Base-by-base conservation (phyloP, 2,113 vertebrate species). In the Falco punctatus region DNA sequence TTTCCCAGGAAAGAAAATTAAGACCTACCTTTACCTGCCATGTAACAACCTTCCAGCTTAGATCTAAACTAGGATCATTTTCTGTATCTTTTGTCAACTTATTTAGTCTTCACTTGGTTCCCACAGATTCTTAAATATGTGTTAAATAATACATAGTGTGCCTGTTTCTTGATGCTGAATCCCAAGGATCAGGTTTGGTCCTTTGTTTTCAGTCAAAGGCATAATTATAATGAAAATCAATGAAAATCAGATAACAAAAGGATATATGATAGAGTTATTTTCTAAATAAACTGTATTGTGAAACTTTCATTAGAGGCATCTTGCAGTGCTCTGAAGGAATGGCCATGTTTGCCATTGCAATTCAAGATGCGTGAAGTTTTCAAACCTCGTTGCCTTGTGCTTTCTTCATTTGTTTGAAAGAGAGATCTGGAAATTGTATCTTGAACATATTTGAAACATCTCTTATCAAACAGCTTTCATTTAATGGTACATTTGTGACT, bases 11-110 rank as follows among this genome's bases (percentile, higher is more conserved):
- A 75, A 42, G 15, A 48, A 40, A 46, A 46, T 6, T 9, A 23
- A 83, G 66, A 49, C 13, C 15, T 42, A n/a, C 59, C 24, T 69
- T 51, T 26, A 15, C 51, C 16, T 48, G 48, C 71, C 4, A 0
- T 3, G 5, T 38, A 65, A 18, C 54, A 28, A 27, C 22, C 18
- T 59, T 65, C 35, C 49, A 12, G 48, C 21, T 54, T 6, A 51
- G 52, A 11, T 49, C 42, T 55, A 58, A 71, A 30, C 48, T 11
- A 10, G 11, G 27, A 4, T 28, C 2, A 3, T 14, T 69, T 70
- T 65, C 33, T 35, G 0, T 32, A 13, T 38, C 9, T 35, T 26
- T 38, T 17, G 7, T 27, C 26, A 38, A 6, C 1, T 1, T 67
- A 6, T 35, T 86, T 87, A 57, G 13, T 55, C 22, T 69, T 66